Evolutionary conservation across 2,888 invertebrate species (phyloP).

Genomic region (Hypercompe scribonia): DNA sequence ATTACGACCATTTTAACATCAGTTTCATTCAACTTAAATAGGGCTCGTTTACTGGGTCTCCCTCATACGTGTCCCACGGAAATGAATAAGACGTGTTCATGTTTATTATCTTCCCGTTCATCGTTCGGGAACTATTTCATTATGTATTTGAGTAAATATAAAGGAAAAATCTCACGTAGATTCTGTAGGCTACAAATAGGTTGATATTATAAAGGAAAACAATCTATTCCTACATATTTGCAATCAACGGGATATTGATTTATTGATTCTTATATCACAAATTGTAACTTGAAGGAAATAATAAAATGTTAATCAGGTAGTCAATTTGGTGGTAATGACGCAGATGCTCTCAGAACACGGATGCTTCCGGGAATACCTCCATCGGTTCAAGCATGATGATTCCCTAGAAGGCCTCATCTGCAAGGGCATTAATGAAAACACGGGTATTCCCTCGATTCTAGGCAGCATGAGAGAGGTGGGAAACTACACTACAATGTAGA

Average conservation of each 20-base stretch:
- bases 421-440: no score
- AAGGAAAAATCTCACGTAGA: background rate
- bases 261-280: no score
- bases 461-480: no score
- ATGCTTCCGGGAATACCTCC: no score
- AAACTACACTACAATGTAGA: no score
- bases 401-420: no score
- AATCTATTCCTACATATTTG: no score
- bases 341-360: no score
- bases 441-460: no score
- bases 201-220: no score
- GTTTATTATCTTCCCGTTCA: constrained; percentile 9
- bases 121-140: background rate
- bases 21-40: constrained; percentile 30
- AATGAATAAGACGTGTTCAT: constrained; percentile 30
- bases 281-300: background rate
- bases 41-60: constrained; percentile 31
- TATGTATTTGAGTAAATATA: background rate
- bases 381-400: no score
- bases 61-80: constrained; percentile 30
- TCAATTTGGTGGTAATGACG: background rate
- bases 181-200: background rate
- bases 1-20: constrained; percentile 31
- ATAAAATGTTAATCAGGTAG: background rate
- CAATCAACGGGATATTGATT: no score